Conservation (phyloP, 1,140 invertebrate species). For the Antheraea mylitta region DNA sequence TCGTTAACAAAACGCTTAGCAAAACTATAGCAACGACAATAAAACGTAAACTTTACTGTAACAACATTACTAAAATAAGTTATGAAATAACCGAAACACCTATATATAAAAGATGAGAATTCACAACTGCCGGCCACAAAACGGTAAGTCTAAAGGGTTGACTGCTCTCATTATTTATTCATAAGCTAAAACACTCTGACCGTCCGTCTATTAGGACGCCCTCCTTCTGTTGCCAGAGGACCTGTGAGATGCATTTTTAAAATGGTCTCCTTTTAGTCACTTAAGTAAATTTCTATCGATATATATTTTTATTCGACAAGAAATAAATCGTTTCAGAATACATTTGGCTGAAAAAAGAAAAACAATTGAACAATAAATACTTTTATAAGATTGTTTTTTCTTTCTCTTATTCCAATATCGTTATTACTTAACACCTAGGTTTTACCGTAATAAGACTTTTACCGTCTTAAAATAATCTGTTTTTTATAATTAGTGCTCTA, state of each 20-base stretch:
- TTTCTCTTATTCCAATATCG: no score
- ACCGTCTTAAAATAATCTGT: no score
- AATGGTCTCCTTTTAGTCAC: conserved; percentile 12
- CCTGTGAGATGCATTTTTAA: conserved; percentile 31
- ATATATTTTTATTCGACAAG: no score
- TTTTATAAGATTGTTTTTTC: no score
- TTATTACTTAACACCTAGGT: no score
- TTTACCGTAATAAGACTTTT: no score
- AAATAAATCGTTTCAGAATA: no score
- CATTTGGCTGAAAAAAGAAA: no score
- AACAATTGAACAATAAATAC: no score
- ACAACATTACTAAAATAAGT: neutral
- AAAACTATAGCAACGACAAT: neutral
- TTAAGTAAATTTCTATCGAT: no score
- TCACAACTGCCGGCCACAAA: conserved; percentile 22
- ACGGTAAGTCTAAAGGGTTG: conserved; percentile 51
- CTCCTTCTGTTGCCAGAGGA: conserved; percentile 10
- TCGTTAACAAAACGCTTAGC: neutral
- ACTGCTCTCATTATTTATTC: conserved; percentile 57
- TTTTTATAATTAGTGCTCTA: no score
- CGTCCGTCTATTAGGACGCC: conserved; percentile 31
- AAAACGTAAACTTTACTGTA: neutral
- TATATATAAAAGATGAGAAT: conserved; percentile 20
- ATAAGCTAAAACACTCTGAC: conserved; percentile 53
- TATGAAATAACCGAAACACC: conserved; percentile 20